phyloP scores from a whole-genome alignment of 2,888 invertebrate genomes.

The Stenichneumon culpator region DNA sequence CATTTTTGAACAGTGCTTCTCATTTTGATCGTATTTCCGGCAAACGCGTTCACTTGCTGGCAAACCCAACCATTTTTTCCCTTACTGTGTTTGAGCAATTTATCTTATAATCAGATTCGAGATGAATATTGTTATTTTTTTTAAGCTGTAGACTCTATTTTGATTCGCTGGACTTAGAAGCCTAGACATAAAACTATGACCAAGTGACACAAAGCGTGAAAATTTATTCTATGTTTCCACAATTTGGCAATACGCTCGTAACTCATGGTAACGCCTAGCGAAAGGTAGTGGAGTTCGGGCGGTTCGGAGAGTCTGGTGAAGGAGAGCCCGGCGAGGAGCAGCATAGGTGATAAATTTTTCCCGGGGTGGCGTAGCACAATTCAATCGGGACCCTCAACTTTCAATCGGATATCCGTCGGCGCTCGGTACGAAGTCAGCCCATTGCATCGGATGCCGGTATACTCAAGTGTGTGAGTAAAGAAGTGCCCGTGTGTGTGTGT shows the following conservation, averaged over 20 bases:
- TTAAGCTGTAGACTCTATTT: no score
- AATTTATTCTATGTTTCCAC: no score
- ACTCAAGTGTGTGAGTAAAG: constrained; percentile 4
- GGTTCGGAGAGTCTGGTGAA: constrained; percentile 5
- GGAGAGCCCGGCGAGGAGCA: neutral
- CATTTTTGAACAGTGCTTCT: neutral
- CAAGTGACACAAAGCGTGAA: no score
- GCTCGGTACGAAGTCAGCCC: constrained; percentile 7
- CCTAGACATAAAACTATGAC: no score
- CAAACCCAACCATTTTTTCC: no score
- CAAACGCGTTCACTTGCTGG: no score
- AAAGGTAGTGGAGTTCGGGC: constrained; percentile 10
- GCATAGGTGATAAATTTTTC: constrained; percentile 32
- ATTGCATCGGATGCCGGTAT: neutral
- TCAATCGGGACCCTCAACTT: constrained; percentile 63
- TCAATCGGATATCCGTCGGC: constrained; percentile 64
- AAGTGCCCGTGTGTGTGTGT: neutral
- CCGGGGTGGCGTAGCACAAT: constrained; percentile 37
- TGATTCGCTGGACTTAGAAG: no score
- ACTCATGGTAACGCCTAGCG: neutral
- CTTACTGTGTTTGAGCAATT: no score
- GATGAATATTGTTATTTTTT: no score
- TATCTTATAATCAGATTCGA: no score
- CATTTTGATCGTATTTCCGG: neutral
- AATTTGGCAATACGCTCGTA: neutral